Base-by-base conservation (phyloP, 2,113 vertebrate genomes). In the Puffinus mauretanicus region DNA sequence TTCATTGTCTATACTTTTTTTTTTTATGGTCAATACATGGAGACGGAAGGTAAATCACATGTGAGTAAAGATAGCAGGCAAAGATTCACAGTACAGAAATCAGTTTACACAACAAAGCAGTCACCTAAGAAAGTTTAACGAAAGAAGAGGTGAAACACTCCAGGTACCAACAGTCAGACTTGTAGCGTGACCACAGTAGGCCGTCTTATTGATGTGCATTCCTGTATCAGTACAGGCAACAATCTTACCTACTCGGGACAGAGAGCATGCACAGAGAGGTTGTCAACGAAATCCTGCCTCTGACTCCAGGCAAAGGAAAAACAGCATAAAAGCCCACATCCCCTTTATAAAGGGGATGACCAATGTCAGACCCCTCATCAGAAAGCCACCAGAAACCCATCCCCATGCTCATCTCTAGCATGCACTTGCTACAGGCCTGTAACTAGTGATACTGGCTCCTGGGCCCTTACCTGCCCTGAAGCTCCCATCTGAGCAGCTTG, bases 391-490 rank as follows among this genome's bases (percentile, higher is more conserved):
- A 64, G 86, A 86, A 90, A 67, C 75, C 92, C 71, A 69, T 27
- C 72, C 96, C 79, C 96, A 94, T 93, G 96, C 97, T 97, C 36
- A n/a, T 73, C 88, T 85, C 93, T 73, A 60, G 57, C 98, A 98
- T 98, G 98, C 96, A 96, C 91, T 93, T 82, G 94, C 90, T 79
- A 82, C 86, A 54, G 57, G 88, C 80, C 57, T 78, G 11, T 27
- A 49, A 71, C 32, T 62, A 81, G 42, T 32, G 55, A 69, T 16
- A 65, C 8, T 46, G 60, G 57, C 72, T 72, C 64, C 62, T 18
- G 44, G 82, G 51, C 54, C 91, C 99, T 99, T 98, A 99, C 99
- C 99, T 99, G 98, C 87, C 98, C 98, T 24, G 98, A 94, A 54
- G 98, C 98, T 55, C 98, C 98, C 95, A 98, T 98, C 96, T 98